Conservation (phyloP, 2,888 invertebrate species). For the Gandaritis pyraliata region DNA sequence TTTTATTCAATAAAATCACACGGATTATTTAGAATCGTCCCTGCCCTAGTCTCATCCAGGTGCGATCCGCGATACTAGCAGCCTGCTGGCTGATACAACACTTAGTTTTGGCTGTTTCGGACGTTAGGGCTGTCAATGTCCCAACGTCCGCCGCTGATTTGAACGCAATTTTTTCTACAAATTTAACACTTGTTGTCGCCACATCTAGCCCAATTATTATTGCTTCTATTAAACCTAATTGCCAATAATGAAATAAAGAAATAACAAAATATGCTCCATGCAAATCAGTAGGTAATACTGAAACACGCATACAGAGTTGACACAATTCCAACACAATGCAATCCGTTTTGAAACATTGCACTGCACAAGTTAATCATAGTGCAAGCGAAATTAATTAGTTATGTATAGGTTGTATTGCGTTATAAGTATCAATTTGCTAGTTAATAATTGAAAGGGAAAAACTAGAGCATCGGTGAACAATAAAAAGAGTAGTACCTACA, state of each 20-base stretch:
- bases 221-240: not conserved
- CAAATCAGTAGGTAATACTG: slow-evolving; percentile 20
- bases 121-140: too few species aligned
- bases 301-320: slow-evolving; percentile 34
- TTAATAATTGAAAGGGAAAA: slow-evolving; percentile 25
- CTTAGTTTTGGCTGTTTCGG: too few species aligned
- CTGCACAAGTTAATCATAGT: slow-evolving; percentile 40
- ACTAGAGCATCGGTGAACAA: slow-evolving; percentile 26
- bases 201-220: too few species aligned
- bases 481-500: slow-evolving; percentile 2
- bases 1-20: too few species aligned
- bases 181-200: too few species aligned
- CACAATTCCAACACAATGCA: slow-evolving; percentile 40
- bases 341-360: slow-evolving; percentile 39
- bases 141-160: too few species aligned
- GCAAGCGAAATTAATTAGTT: slow-evolving; percentile 41
- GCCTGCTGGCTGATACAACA: too few species aligned
- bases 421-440: slow-evolving; percentile 28
- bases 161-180: too few species aligned
- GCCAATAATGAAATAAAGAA: slow-evolving; percentile 24
- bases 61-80: too few species aligned
- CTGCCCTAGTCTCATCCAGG: too few species aligned
- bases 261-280: slow-evolving; percentile 16
- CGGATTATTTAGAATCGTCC: too few species aligned
- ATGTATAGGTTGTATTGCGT: slow-evolving; percentile 17